phyloP scores from a whole-genome alignment of 2,888 invertebrate species.

The Drosophila colorata region DNA sequence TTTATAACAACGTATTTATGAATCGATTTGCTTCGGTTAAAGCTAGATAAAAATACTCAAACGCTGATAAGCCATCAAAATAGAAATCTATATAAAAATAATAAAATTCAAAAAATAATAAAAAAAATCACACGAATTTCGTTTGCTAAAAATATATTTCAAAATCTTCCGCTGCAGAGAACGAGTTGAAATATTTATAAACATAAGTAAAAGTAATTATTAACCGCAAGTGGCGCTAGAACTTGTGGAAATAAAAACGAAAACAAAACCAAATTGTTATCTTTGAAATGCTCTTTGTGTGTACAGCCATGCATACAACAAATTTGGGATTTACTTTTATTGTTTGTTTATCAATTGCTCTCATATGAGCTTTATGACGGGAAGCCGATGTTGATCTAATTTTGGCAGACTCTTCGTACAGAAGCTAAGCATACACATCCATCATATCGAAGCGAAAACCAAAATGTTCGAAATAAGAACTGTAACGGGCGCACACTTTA shows the following conservation, averaged over 20 bases:
- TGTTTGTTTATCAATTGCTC: too few species aligned
- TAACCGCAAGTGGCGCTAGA: slow-evolving; percentile 29
- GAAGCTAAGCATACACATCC: too few species aligned
- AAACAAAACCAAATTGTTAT: too few species aligned
- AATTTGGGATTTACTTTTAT: not conserved
- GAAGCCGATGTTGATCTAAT: too few species aligned
- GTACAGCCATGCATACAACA: too few species aligned
- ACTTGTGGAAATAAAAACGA: slow-evolving; percentile 7
- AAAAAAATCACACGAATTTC: not conserved
- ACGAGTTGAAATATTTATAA: slow-evolving; percentile 11
- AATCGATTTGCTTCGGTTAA: not conserved
- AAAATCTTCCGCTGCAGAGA: not conserved
- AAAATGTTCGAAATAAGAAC: not conserved
- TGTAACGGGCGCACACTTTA: not conserved
- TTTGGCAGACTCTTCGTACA: too few species aligned
- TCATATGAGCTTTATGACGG: too few species aligned
- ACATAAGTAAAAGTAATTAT: slow-evolving; percentile 40
- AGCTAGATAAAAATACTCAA: not conserved
- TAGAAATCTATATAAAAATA: not conserved
- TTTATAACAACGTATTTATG: not conserved
- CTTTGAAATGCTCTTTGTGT: too few species aligned
- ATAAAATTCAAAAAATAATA: not conserved
- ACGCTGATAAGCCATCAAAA: slow-evolving; percentile 27
- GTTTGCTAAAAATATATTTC: slow-evolving; percentile 7
- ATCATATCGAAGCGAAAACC: not conserved